phyloP scores from a whole-genome alignment of 1,140 invertebrate species.

The Protaetia brevitarsis region DNA sequence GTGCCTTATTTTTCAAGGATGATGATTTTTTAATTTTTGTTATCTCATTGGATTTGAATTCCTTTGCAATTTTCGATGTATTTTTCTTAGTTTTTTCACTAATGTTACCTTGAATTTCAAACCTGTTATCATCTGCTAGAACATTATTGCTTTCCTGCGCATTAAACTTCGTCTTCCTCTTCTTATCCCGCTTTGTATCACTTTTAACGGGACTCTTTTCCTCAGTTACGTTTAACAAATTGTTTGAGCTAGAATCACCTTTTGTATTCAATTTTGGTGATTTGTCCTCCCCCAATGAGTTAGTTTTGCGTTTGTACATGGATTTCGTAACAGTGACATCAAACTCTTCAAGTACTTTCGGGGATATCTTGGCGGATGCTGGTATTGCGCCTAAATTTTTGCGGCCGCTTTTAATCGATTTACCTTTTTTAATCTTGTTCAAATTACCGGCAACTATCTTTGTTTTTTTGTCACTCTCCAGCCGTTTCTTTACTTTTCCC shows the following conservation, averaged over 20 bases:
- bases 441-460: not conserved
- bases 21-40: not conserved
- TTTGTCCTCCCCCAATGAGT: not conserved
- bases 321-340: not conserved
- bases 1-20: not conserved
- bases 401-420: not conserved
- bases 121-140: not conserved
- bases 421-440: not conserved
- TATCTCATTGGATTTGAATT: too few relatives aligned
- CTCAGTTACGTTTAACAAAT: not conserved
- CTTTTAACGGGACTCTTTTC: not conserved
- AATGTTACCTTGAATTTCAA: not conserved
- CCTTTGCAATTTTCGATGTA: not conserved
- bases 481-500: not conserved
- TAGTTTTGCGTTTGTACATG: not conserved
- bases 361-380: not conserved
- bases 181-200: not conserved
- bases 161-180: not conserved
- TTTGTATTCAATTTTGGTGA: not conserved
- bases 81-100: not conserved
- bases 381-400: slow-evolving; percentile 2
- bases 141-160: not conserved
- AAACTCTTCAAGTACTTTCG: not conserved
- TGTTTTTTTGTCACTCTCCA: not conserved
- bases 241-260: too few relatives aligned